A percentile compares a stretch with the other conserved stretches of the same genome.
Evolutionary conservation across 2,797 vertebrate species (phyloP).

Genomic region (Manis javanica): DNA sequence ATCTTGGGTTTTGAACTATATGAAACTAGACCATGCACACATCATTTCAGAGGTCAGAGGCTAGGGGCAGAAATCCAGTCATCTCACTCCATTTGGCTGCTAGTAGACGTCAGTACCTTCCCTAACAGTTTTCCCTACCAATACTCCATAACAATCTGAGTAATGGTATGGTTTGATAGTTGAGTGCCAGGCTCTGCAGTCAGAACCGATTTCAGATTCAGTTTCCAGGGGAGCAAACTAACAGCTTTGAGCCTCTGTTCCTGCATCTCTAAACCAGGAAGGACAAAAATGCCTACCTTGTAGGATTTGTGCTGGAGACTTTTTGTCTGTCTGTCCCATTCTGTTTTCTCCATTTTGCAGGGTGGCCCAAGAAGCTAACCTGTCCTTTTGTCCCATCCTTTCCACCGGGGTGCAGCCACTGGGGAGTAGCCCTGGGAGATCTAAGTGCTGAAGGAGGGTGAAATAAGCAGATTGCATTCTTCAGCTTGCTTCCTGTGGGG

Average conservation of each 20-base stretch:
- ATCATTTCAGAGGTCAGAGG: not conserved
- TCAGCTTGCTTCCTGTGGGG: fast-evolving
- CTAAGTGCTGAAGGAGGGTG: not conserved
- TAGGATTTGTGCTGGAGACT: not conserved
- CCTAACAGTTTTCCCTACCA: too few species aligned
- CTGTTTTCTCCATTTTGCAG: not conserved
- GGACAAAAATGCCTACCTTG: not conserved
- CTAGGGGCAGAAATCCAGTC: not conserved
- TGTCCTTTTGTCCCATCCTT: not conserved
- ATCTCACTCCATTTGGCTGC: not conserved
- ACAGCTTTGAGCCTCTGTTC: not conserved
- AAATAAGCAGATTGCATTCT: not conserved
- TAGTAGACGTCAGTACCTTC: not conserved
- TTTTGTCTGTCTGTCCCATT: not conserved
- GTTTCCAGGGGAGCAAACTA: not conserved
- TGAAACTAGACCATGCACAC: not conserved
- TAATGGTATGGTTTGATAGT: not conserved
- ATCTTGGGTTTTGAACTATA: not conserved
- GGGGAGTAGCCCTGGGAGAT: not conserved
- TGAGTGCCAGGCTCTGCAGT: not conserved
- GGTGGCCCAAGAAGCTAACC: not conserved
- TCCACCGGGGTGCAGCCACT: not conserved
- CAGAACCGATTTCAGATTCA: not conserved
- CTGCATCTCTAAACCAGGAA: not conserved
- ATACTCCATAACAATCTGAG: too few species aligned